phyloP scores from a whole-genome alignment of 2,888 invertebrate species.

The Pasiphila rectangulata region DNA sequence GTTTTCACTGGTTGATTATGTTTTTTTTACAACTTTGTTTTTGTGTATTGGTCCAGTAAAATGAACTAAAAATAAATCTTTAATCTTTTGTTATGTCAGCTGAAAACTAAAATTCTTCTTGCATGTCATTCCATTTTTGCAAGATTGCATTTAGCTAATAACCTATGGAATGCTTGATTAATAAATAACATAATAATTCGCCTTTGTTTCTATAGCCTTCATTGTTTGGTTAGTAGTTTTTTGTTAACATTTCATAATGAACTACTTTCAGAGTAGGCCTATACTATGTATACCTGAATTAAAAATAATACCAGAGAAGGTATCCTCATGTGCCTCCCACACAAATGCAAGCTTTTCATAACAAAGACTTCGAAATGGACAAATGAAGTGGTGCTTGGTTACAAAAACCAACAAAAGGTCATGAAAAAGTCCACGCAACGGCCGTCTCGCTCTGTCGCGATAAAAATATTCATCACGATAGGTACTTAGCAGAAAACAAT shows the following conservation, averaged over 20 bases:
- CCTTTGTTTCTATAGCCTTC: too few species aligned
- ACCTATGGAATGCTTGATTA: too few species aligned
- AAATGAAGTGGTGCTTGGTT: conserved; percentile 17
- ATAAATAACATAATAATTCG: too few species aligned
- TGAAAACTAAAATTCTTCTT: too few species aligned
- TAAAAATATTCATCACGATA: conserved; percentile 69
- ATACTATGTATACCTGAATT: background rate
- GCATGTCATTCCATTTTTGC: conserved; percentile 5
- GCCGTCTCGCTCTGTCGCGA: conserved; percentile 68
- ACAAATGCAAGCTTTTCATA: conserved; percentile 4
- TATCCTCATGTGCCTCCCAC: conserved; percentile 4
- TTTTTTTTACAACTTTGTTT: too few species aligned
- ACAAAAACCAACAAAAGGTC: conserved; percentile 55
- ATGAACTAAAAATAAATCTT: too few species aligned
- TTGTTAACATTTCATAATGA: background rate
- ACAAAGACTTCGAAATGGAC: conserved; percentile 28
- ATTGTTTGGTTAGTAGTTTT: too few species aligned
- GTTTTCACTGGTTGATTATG: too few species aligned
- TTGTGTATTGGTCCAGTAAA: too few species aligned
- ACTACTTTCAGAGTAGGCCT: background rate
- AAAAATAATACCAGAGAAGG: background rate
- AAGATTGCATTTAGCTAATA: conserved; percentile 2
- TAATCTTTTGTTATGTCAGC: too few species aligned
- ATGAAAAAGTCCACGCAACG: conserved; percentile 61
- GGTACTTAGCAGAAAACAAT: conserved; percentile 65